Evolutionary conservation across 2,113 vertebrate genomes (phyloP), one percentile per base, ranked within the genome.

Genomic region (Motacilla alba): DNA sequence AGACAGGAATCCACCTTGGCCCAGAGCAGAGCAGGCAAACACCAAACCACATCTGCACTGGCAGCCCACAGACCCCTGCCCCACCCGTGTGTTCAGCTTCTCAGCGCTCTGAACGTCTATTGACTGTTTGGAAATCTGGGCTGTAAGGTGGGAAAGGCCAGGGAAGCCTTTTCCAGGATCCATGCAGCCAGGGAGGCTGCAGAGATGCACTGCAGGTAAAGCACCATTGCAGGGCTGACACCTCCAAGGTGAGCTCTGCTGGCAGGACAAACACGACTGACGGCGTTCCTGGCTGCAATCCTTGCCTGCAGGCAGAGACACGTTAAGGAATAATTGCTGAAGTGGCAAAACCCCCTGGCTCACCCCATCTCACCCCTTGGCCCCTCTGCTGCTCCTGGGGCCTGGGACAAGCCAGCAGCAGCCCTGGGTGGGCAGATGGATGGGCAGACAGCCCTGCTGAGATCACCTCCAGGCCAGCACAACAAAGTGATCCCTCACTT

Each of bases 221-320:
- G 44, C 60, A 33, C 60, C 6, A 1, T 52, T 39, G 69, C 89
- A 92, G 87, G 47, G 79, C 72, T 79, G 60, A 37, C 79, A 70
- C 69, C 83, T 76, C 63, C 94, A 73, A 91, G 92, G 80, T 95
- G 95, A 94, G 94, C 47, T 59, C 23, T 9, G 53, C 80, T 90
- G 89, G 79, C 92, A 91, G 92, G 76, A 86, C 89, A 89, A 94
- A 86, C 94, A 46, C 5, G 11, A 76, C 58, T 50, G 83, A 83
- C 83, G 22, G 87, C 30, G 3, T 89, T 89, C 76, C 87, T 93
- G 94, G 87, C 89, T 93, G 28, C 68, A 39, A 7, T 83, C 83
- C 83, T 55, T 59, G 79, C 95, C 89, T 86, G 89, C 92, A 86
- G 89, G 83, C 83, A 79, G 35, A 88, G 62, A 30, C 89, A 46